Percentiles rank a stretch among this genome's conserved stretches.
Conservation (phyloP, 1,140 invertebrate genomes). For the Formica selysi region DNA sequence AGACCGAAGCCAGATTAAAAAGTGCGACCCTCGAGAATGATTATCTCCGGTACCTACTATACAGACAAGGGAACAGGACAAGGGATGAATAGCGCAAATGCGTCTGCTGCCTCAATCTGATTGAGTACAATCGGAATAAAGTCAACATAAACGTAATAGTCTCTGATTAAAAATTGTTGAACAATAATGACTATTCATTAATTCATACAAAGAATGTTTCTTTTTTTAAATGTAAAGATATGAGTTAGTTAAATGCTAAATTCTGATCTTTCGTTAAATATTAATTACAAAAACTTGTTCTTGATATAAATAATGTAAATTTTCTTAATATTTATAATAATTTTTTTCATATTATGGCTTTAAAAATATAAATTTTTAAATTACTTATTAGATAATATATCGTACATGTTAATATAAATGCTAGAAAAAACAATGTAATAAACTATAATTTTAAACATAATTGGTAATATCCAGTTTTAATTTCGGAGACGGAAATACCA, state of each 20-base stretch:
- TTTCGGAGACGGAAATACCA: conserved; percentile 23
- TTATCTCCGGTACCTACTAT: conserved; percentile 51
- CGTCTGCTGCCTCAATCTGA: conserved; percentile 42
- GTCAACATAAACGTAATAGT: conserved; percentile 20
- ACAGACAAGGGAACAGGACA: conserved; percentile 36
- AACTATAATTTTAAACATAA: neutral
- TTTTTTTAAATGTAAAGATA: neutral
- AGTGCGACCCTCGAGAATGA: conserved; percentile 63
- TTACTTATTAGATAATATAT: neutral
- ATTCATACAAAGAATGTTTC: neutral
- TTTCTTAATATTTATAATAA: neutral
- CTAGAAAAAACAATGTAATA: neutral
- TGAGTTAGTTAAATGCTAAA: neutral
- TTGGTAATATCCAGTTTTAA: conserved; percentile 29
- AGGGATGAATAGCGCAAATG: conserved; percentile 39
- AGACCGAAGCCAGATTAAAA: conserved; percentile 68
- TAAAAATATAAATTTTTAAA: neutral
- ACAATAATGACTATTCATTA: neutral
- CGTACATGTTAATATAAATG: neutral
- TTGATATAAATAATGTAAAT: neutral
- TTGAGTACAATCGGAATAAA: conserved; percentile 36
- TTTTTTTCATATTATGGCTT: neutral
- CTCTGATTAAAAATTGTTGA: conserved; percentile 38
- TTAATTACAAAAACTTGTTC: neutral
- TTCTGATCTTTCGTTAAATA: neutral